Percentiles rank a stretch among this genome's conserved stretches.
Evolutionary conservation across 2,113 vertebrate genomes (phyloP).

Genomic region (Mustelus asterias): DNA sequence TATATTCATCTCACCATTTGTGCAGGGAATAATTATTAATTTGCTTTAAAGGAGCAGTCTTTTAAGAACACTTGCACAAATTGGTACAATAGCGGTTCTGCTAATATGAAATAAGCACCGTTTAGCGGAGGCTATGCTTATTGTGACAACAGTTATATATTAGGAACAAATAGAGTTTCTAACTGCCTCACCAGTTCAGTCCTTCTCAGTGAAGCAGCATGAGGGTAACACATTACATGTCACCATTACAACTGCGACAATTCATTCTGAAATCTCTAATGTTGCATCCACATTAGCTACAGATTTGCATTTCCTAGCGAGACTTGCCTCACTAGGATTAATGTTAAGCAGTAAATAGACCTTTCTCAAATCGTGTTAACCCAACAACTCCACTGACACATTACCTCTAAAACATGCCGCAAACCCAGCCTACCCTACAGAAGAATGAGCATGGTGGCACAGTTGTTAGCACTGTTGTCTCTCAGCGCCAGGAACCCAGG

Average conservation of each 20-base stretch:
- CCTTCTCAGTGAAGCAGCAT: background rate
- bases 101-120: background rate
- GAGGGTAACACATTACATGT: background rate
- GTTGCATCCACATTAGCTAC: background rate
- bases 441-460: background rate
- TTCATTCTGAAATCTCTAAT: background rate
- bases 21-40: background rate
- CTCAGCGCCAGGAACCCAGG: no score
- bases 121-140: background rate
- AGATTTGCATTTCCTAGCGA: background rate
- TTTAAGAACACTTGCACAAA: background rate
- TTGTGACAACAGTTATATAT: background rate
- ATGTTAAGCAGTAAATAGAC: background rate
- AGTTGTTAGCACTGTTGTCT: no score
- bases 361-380: background rate
- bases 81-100: background rate
- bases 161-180: background rate
- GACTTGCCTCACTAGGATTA: background rate
- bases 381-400: background rate
- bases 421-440: background rate
- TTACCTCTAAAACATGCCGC: background rate
- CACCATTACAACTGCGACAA: background rate
- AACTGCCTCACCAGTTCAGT: background rate
- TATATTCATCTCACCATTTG: background rate
- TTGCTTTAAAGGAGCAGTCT: constrained; percentile 15